phyloP scores from a whole-genome alignment of 1,140 invertebrate genomes.

The Rhyzopertha dominica region DNA sequence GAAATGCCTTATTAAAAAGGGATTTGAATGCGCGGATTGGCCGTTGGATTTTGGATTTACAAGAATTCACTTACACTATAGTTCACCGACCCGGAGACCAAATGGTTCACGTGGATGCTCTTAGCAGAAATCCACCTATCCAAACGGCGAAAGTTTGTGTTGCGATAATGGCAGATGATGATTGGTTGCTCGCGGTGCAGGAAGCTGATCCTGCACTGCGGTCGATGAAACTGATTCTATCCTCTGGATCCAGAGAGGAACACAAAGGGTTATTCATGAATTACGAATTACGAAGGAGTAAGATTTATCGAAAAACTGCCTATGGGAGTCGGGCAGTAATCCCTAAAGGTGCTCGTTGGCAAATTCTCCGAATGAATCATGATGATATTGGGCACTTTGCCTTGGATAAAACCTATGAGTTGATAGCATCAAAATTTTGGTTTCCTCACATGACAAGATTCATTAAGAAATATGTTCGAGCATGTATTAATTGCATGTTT shows the following conservation, averaged over 20 bases:
- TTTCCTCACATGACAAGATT: slow-evolving; percentile 25
- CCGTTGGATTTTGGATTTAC: slow-evolving; percentile 2
- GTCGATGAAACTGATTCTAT: no score
- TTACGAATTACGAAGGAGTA: slow-evolving; percentile 13
- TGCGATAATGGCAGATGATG: slow-evolving; percentile 1
- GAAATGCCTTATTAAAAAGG: slow-evolving; percentile 5
- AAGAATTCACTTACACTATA: slow-evolving; percentile 25
- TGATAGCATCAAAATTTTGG: slow-evolving; percentile 27
- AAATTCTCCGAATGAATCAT: slow-evolving; percentile 33
- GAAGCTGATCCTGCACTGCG: no score
- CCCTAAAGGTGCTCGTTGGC: slow-evolving; percentile 17
- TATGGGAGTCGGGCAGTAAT: slow-evolving; percentile 21
- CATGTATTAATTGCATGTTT: slow-evolving; percentile 21
- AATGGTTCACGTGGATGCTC: slow-evolving; percentile 42
- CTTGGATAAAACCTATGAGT: slow-evolving; percentile 28
- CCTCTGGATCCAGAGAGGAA: no score
- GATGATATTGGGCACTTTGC: slow-evolving; percentile 39
- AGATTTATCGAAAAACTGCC: slow-evolving; percentile 26
- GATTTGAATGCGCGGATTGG: slow-evolving; percentile 3
- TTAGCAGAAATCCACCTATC: slow-evolving; percentile 34
- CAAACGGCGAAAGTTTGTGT: neutral
- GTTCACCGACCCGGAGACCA: slow-evolving; percentile 29
- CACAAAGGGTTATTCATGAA: no score
- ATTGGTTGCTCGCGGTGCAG: slow-evolving; percentile 13
- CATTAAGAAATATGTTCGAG: slow-evolving; percentile 17